Percentiles rank a stretch among this genome's conserved stretches.
Conservation (phyloP, 2,797 vertebrate genomes). For the Sebastes oblongus region DNA sequence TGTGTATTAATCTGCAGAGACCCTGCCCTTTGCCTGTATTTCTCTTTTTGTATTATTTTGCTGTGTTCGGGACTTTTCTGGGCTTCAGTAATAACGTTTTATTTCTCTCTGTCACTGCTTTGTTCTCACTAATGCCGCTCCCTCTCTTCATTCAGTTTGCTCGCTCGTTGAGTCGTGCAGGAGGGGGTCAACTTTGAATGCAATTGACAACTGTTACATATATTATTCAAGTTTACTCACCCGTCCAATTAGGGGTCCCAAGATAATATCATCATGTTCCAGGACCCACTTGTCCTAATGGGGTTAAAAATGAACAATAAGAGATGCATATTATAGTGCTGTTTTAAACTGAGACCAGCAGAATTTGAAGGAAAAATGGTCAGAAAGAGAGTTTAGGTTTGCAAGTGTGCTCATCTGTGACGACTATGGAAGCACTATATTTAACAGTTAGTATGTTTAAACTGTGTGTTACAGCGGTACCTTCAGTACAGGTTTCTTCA, state of each 20-base stretch:
- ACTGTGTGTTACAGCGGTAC: conserved; percentile 63
- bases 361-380: background rate
- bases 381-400: background rate
- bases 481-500: conserved; percentile 88
- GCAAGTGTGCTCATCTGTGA: background rate
- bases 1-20: background rate
- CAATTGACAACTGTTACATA: background rate
- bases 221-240: conserved; percentile 78
- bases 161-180: no score
- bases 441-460: background rate
- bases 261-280: conserved; percentile 90
- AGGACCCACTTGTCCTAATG: conserved; percentile 95
- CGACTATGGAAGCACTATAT: background rate
- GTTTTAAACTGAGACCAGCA: background rate
- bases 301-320: conserved; percentile 16
- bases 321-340: background rate
- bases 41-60: background rate
- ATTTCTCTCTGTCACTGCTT: background rate
- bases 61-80: background rate
- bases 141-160: background rate
- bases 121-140: background rate
- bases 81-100: background rate
- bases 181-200: no score
- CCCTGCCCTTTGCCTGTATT: background rate
- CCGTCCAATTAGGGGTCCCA: conserved; percentile 91